Conservation (phyloP, 1,140 invertebrate genomes). For the Meloidogyne hapla region DNA sequence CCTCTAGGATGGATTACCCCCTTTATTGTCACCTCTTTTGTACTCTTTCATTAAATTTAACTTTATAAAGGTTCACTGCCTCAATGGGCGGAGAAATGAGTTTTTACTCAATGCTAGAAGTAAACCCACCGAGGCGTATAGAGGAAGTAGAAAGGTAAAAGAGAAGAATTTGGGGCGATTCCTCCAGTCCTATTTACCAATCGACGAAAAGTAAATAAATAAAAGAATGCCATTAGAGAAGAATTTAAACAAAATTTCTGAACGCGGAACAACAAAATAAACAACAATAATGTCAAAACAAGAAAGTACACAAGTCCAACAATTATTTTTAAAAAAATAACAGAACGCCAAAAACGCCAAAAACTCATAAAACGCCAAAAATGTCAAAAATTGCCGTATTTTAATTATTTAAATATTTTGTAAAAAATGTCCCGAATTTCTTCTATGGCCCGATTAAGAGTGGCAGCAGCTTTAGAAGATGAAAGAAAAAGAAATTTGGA, state of each 20-base stretch:
- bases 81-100: no score
- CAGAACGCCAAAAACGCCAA: neutral
- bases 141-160: neutral
- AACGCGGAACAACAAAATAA: neutral
- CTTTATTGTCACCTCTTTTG: no score
- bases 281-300: neutral
- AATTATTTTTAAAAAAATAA: neutral
- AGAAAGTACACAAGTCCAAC: neutral
- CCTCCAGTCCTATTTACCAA: neutral
- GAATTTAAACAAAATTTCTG: neutral
- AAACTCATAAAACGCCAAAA: neutral
- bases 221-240: neutral
- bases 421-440: conserved; percentile 62
- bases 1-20: no score
- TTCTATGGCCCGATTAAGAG: conserved; percentile 62
- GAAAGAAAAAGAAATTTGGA: conserved; percentile 24
- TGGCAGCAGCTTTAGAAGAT: conserved; percentile 36
- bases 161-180: neutral
- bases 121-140: neutral
- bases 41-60: no score
- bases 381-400: neutral
- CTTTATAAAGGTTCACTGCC: no score
- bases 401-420: no score
- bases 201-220: neutral
- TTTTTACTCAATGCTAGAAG: neutral